phyloP scores from a whole-genome alignment of 37 sponge, comb jelly and placozoan genomes.

The Cliona cf. orientalis region DNA sequence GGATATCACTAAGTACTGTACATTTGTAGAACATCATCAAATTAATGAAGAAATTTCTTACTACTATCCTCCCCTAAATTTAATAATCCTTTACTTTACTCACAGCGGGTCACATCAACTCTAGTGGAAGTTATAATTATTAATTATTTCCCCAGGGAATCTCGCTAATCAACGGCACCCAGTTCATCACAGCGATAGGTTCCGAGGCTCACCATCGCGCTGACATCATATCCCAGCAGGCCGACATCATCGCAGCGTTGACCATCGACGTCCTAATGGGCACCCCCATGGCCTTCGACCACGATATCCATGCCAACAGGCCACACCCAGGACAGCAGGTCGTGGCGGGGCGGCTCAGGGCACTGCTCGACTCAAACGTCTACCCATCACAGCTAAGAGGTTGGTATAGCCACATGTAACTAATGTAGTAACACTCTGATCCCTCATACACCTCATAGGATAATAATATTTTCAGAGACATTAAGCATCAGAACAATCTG shows the following conservation, averaged over 20 bases:
- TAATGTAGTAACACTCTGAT: too few relatives aligned
- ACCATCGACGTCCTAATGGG: conserved; percentile 86
- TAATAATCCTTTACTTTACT: too few relatives aligned
- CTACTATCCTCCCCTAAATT: too few relatives aligned
- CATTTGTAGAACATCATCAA: too few relatives aligned
- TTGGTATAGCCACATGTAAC: conserved; percentile 31
- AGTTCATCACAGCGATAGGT: conserved; percentile 90
- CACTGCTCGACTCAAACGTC: conserved; percentile 81
- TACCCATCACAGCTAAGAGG: conserved; percentile 89
- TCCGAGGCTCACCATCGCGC: conserved; percentile 82
- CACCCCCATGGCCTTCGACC: conserved; percentile 78
- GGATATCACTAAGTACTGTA: too few relatives aligned
- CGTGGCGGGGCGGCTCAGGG: conserved; percentile 82
- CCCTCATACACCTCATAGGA: too few relatives aligned
- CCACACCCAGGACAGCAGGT: conserved; percentile 90
- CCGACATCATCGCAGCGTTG: conserved; percentile 87
- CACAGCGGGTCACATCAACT: too few relatives aligned
- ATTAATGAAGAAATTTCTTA: too few relatives aligned
- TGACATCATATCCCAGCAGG: conserved; percentile 66
- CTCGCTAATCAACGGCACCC: conserved; percentile 94
- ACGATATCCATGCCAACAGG: conserved; percentile 74
- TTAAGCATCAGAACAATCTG: too few relatives aligned
- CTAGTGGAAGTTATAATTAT: too few relatives aligned
- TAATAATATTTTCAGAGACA: too few relatives aligned
- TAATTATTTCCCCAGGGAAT: conserved; percentile 67